Conservation (phyloP, 1,140 invertebrate species). For the Alviniconcha marisindica region DNA sequence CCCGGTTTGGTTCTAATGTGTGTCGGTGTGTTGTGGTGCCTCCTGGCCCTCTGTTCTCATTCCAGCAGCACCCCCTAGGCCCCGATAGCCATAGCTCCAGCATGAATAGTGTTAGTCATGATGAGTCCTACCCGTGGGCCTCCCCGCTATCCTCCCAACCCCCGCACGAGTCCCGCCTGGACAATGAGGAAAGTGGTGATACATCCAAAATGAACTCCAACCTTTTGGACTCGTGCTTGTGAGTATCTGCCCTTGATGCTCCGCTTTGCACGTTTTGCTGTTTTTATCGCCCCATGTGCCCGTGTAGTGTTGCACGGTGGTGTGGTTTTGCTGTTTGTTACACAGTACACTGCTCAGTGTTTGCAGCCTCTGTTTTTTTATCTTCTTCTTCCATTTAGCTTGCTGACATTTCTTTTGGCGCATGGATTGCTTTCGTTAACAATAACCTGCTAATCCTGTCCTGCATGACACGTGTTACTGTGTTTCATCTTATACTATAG, state of each 20-base stretch:
- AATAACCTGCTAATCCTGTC: not conserved
- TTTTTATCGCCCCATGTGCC: not conserved
- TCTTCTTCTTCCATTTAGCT: not conserved
- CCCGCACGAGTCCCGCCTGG: conserved; percentile 45
- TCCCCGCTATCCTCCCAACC: conserved; percentile 52
- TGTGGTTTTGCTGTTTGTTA: too few relatives aligned
- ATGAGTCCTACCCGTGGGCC: conserved; percentile 66
- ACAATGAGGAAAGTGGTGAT: conserved; percentile 47
- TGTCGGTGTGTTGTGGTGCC: not conserved
- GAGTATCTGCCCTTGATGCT: conserved; percentile 56
- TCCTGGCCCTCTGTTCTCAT: conserved; percentile 45
- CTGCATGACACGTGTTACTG: too few relatives aligned
- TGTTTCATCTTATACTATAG: too few relatives aligned
- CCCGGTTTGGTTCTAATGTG: not conserved
- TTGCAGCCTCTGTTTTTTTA: not conserved
- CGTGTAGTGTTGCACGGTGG: too few relatives aligned
- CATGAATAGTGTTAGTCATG: conserved; percentile 63
- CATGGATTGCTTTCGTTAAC: not conserved
- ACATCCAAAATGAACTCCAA: conserved; percentile 64
- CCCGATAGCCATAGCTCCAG: conserved; percentile 58
- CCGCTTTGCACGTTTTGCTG: not conserved
- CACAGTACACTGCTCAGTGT: not conserved
- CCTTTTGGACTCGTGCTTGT: conserved; percentile 72
- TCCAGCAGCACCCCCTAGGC: conserved; percentile 60
- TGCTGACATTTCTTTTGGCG: not conserved